These are phyloP conservation scores for Oncorhynchus clarkii DNA, from an alignment of 2,113 vertebrate species.

Conservation along the genomic window DNA sequence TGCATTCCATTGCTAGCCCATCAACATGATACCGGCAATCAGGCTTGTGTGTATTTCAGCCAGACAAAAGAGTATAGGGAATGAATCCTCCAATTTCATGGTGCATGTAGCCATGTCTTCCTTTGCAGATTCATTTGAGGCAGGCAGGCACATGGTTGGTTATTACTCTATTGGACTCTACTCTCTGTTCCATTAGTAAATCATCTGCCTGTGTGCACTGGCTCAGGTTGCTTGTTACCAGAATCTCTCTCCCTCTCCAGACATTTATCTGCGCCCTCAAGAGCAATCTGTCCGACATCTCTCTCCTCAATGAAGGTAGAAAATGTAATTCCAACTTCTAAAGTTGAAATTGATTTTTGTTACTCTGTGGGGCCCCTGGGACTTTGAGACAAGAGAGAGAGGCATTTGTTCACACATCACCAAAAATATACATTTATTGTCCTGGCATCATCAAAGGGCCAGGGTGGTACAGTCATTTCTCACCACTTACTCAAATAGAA, in stretches of 20 bases:
- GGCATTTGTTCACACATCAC: not conserved
- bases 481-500: conserved; percentile 1
- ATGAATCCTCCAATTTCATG: too few species aligned
- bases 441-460: conserved; percentile 16
- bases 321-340: conserved; percentile 37
- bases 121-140: not conserved
- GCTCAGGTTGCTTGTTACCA: conserved; percentile 10
- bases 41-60: too few species aligned
- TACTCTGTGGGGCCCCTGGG: not conserved
- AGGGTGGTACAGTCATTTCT: conserved; percentile 2
- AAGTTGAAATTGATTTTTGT: conserved; percentile 44
- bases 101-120: too few species aligned
- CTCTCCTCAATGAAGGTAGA: conserved; percentile 25
- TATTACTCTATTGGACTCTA: conserved; percentile 11
- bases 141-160: not conserved
- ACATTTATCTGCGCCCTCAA: conserved; percentile 34
- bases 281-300: conserved; percentile 25
- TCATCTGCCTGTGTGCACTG: not conserved
- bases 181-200: not conserved
- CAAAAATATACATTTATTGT: conserved; percentile 37
- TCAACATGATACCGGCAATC: too few species aligned
- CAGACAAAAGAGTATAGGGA: too few species aligned
- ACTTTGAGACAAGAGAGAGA: not conserved
- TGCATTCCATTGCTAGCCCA: too few species aligned
- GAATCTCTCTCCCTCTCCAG: conserved; percentile 27